Conservation (phyloP, 2,113 vertebrate genomes). For the Oreochromis spilurus region DNA sequence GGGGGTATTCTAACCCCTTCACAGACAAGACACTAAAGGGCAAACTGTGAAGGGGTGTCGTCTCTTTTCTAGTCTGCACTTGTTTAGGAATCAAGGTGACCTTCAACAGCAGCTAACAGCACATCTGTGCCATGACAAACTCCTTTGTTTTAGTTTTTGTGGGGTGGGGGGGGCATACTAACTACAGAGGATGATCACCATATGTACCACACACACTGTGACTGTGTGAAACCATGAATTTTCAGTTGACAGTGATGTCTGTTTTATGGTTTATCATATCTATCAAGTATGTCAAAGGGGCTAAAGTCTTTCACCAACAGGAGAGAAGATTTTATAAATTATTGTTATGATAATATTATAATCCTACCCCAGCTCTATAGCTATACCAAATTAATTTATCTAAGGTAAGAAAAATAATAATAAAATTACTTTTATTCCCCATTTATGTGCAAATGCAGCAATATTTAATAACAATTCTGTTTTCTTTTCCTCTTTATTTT, state of each 20-base stretch:
- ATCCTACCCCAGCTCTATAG: not conserved
- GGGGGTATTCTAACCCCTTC: not conserved
- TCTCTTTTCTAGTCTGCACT: not conserved
- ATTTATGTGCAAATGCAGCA: not conserved
- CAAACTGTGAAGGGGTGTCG: not conserved
- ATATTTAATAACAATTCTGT: not conserved
- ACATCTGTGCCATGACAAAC: slow-evolving; percentile 41
- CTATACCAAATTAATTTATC: not conserved
- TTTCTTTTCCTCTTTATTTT: not conserved
- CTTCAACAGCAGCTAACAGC: slow-evolving; percentile 37
- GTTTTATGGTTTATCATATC: not conserved
- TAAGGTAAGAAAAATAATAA: not conserved
- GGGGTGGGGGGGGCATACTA: not conserved
- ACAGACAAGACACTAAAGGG: not conserved
- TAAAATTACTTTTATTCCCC: not conserved
- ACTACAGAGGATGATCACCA: not conserved
- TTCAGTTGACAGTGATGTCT: not conserved
- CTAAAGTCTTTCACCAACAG: not conserved
- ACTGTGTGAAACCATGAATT: not conserved
- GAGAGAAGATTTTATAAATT: not conserved
- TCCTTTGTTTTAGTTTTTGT: not conserved
- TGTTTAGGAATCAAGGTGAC: slow-evolving; percentile 20
- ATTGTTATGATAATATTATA: not conserved
- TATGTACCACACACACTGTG: not conserved
- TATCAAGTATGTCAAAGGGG: not conserved